Conservation (phyloP, 2,113 vertebrate genomes). For the Varanus salvator region DNA sequence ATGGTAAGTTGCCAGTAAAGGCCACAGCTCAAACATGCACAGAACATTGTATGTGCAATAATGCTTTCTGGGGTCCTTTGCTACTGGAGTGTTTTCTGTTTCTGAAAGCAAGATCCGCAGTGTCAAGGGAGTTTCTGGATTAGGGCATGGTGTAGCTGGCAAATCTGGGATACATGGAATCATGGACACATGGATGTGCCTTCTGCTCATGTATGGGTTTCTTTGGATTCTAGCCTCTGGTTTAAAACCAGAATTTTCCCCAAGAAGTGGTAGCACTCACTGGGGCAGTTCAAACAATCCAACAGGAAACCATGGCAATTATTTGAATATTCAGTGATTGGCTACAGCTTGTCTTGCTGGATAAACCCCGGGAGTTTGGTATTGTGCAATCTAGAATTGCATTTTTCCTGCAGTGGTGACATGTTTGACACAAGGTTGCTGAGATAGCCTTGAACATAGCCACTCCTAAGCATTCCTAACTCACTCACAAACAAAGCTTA, state of each 20-base stretch:
- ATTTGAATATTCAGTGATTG: no score
- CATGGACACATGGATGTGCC: background rate
- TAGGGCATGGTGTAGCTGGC: background rate
- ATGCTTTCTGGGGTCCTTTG: background rate
- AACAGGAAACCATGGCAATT: no score
- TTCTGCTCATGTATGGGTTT: background rate
- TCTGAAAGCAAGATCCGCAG: background rate
- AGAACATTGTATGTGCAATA: rapidly evolving
- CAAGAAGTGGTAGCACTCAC: background rate
- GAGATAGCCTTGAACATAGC: background rate
- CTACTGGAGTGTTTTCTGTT: background rate
- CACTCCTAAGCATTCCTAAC: background rate
- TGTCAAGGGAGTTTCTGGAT: background rate
- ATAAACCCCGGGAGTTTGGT: no score
- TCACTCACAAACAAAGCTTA: background rate
- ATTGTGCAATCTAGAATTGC: background rate
- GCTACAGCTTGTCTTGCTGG: no score
- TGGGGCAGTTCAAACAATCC: no score
- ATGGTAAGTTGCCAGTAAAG: background rate
- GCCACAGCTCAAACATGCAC: background rate
- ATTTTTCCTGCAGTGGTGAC: background rate
- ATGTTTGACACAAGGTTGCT: background rate
- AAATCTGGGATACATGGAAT: background rate
- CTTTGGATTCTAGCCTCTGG: background rate
- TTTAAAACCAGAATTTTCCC: background rate